phyloP scores from a whole-genome alignment of 2,797 vertebrate genomes.

The Sebastes itinus region DNA sequence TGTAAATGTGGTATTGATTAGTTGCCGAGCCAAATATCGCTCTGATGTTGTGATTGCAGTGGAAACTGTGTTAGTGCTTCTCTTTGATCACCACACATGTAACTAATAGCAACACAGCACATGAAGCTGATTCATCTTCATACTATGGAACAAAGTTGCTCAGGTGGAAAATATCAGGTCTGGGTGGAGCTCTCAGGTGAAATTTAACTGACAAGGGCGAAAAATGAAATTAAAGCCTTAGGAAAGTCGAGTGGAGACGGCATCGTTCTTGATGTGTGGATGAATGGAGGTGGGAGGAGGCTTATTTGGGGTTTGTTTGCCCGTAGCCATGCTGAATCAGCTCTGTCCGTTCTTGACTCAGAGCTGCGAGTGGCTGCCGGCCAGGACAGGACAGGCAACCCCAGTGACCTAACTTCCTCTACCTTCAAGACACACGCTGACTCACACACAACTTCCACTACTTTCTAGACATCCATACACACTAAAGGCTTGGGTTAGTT shows the following conservation, averaged over 20 bases:
- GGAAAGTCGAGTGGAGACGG: slow-evolving; percentile 7
- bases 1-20: slow-evolving; percentile 56
- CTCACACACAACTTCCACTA: slow-evolving; percentile 7
- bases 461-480: slow-evolving; percentile 29
- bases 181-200: slow-evolving; percentile 24
- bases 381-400: slow-evolving; percentile 57
- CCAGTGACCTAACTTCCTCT: slow-evolving; percentile 48
- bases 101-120: slow-evolving; percentile 44
- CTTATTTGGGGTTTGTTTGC: slow-evolving; percentile 50
- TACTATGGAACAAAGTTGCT: slow-evolving; percentile 12
- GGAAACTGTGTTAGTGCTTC: slow-evolving; percentile 9
- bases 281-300: slow-evolving; percentile 15
- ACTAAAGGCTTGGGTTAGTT: slow-evolving; percentile 7
- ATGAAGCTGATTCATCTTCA: slow-evolving; percentile 24
- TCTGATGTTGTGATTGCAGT: slow-evolving; percentile 36
- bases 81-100: slow-evolving; percentile 59
- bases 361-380: slow-evolving; percentile 45
- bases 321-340: slow-evolving; percentile 69
- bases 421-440: slow-evolving; percentile 27
- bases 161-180: slow-evolving; percentile 37
- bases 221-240: slow-evolving; percentile 24
- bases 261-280: background rate
- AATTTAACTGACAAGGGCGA: slow-evolving; percentile 26
- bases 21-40: slow-evolving; percentile 26
- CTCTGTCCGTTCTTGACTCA: slow-evolving; percentile 51